Evolutionary conservation across 2,797 vertebrate species (phyloP), one percentile per base, ranked within the genome.

Genomic region (Sebastes variabilis): DNA sequence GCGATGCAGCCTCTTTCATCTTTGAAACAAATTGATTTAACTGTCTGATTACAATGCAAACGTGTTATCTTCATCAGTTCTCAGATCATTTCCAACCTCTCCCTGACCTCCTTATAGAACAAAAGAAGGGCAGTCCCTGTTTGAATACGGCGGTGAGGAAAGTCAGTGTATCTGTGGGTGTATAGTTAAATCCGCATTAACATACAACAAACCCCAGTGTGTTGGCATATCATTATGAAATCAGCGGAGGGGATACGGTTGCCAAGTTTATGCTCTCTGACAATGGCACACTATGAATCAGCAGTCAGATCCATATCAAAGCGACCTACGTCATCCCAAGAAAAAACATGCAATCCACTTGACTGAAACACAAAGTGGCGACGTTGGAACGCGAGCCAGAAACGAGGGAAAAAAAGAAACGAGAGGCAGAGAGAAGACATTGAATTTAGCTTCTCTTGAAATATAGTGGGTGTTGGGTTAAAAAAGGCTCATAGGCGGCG

Each of bases 221-320:
- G 64, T 81, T 81, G 79, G 77, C 72, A 82, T 83, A 85, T 88
- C 76, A 90, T 91, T 86, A 89, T 75, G 66, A 85, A 90, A 90
- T 92, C 86, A 83, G 65, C 25, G 58, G 55, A 71, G 69, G 68
- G 68, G 66, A 75, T 59, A 62, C 11, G 12, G 73, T 38, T 89
- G 83, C 86, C 83, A 89, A 87, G 85, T 80, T 80, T 79, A 67
- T 72, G 84, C 84, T 81, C 73, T 80, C 82, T 71, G 82, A 87
- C 79, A 92, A 82, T 74, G 56, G 62, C 70, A 27, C 73, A 68
- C 62, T 69, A 80, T 74, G 87, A 77, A 87, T 89, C 88, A 87
- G 76, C 80, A 81, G 65, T 87, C 82, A 82, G 86, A 91, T 88
- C 80, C 64, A 69, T 77, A 89, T 91, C 88, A 89, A 87, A 90